Percentiles rank a stretch among this genome's conserved stretches.
Evolutionary conservation across 2,888 invertebrate genomes (phyloP).

Genomic region (Byasa hedistus): DNA sequence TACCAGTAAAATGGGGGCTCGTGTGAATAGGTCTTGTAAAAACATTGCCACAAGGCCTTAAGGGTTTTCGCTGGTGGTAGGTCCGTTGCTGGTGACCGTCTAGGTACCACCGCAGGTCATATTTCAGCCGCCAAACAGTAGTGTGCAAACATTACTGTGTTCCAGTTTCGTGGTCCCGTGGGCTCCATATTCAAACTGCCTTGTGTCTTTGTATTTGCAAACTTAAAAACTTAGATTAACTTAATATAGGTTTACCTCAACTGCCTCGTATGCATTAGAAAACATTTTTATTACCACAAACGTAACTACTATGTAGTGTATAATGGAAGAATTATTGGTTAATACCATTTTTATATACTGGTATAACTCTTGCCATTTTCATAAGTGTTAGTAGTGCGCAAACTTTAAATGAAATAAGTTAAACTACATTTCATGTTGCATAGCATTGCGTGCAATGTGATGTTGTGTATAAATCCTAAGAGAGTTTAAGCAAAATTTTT

Average conservation of each 20-base stretch:
- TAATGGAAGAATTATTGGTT: background rate
- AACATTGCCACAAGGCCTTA: background rate
- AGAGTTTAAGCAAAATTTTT: too few species aligned
- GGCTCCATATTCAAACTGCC: background rate
- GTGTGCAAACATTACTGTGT: too few species aligned
- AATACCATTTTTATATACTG: background rate
- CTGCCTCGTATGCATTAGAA: constrained; percentile 14
- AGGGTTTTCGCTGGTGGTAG: background rate
- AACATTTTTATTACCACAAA: constrained; percentile 18
- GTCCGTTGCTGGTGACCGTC: background rate
- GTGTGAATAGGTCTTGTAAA: background rate
- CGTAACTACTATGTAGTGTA: background rate
- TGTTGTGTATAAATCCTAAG: too few species aligned
- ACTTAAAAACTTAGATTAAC: background rate
- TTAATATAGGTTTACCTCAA: constrained; percentile 10
- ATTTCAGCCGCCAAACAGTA: too few species aligned
- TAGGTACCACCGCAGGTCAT: too few species aligned
- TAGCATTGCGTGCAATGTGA: too few species aligned
- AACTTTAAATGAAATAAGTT: background rate
- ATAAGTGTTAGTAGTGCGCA: background rate
- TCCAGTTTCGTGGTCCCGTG: too few species aligned
- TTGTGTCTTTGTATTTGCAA: background rate
- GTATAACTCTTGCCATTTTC: background rate
- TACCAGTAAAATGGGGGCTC: background rate
- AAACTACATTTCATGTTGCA: too few species aligned